phyloP scores from a whole-genome alignment of 2,888 invertebrate species.

The Auanema freiburgensis region DNA sequence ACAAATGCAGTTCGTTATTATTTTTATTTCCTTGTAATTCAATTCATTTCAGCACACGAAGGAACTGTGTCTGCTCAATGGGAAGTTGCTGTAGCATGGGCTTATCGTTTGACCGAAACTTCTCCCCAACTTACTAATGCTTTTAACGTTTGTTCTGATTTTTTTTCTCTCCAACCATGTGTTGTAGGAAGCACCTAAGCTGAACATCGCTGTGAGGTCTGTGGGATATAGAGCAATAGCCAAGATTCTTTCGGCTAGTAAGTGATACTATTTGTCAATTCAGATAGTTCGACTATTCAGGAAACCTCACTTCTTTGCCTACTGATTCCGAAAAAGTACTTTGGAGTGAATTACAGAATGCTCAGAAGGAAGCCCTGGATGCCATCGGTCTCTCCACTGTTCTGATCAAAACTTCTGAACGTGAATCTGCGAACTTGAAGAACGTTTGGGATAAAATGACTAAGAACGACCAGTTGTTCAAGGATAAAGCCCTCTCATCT shows the following conservation, averaged over 20 bases:
- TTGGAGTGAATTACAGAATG: slow-evolving; percentile 26
- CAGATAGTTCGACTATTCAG: slow-evolving; percentile 17
- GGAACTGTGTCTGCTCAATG: slow-evolving; percentile 39
- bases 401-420: slow-evolving; percentile 23
- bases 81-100: slow-evolving; percentile 34
- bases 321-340: slow-evolving; percentile 23
- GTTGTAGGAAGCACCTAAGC: slow-evolving; percentile 26
- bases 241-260: slow-evolving; percentile 22
- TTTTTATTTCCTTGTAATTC: not conserved
- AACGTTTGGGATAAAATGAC: slow-evolving; percentile 31
- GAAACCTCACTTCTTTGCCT: slow-evolving; percentile 20
- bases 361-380: slow-evolving; percentile 37
- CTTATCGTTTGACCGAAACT: slow-evolving; percentile 12
- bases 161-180: not conserved
- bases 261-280: too few species aligned
- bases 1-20: slow-evolving; percentile 17
- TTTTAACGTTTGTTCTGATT: not conserved
- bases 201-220: slow-evolving; percentile 26
- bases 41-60: slow-evolving; percentile 31
- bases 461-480: slow-evolving; percentile 31
- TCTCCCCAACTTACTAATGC: not conserved
- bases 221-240: slow-evolving; percentile 29
- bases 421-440: slow-evolving; percentile 19
- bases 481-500: slow-evolving; percentile 29
- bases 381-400: slow-evolving; percentile 31